phyloP scores from a whole-genome alignment of 1,140 invertebrate species.

The Archivesica marissinica region DNA sequence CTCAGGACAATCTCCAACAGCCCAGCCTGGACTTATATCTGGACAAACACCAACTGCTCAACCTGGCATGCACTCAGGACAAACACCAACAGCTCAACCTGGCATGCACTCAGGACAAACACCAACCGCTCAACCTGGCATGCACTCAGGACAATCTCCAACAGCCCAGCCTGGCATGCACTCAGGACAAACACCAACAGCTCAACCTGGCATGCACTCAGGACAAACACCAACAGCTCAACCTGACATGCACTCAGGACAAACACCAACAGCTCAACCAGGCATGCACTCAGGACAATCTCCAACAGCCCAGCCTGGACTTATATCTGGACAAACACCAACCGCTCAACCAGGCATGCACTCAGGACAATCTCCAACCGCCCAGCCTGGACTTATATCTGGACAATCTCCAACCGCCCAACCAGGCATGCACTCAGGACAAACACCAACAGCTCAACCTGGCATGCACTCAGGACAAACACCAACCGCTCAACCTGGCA shows the following conservation, averaged over 20 bases:
- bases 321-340: not conserved
- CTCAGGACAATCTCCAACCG: slow-evolving; percentile 6
- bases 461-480: slow-evolving; percentile 1
- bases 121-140: slow-evolving; percentile 40
- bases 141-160: slow-evolving; percentile 3
- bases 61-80: not conserved
- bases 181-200: slow-evolving; percentile 3
- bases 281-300: not conserved
- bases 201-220: not conserved
- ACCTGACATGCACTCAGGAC: slow-evolving; percentile 29
- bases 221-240: slow-evolving; percentile 26
- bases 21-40: not conserved
- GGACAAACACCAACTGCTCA: not conserved
- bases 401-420: slow-evolving; percentile 30
- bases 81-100: slow-evolving; percentile 16
- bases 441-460: slow-evolving; percentile 40
- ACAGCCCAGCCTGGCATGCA: slow-evolving; percentile 23
- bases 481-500: slow-evolving; percentile 45
- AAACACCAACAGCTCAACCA: slow-evolving; percentile 53
- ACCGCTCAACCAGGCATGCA: slow-evolving; percentile 19
- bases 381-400: not conserved
- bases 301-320: slow-evolving; percentile 33
- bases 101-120: not conserved
- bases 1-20: slow-evolving; percentile 2
- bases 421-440: not conserved